Base-by-base conservation (phyloP, 2,888 invertebrate species). In the Panzeria rudis region DNA sequence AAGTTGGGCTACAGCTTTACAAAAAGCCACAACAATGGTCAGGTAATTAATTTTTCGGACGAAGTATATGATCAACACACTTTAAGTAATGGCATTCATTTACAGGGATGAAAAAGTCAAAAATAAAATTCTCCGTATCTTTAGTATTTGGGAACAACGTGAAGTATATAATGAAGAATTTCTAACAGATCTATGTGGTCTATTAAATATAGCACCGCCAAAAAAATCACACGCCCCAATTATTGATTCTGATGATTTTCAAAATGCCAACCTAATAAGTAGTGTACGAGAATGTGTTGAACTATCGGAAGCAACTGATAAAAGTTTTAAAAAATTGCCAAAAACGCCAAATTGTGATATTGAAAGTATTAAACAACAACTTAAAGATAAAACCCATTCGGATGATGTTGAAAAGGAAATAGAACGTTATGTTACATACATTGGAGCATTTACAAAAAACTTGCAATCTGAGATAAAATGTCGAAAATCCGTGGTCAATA, bases 111-210 rank as follows among this genome's bases (percentile, higher is more conserved):
- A 97, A 86, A 96, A 96, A 91, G 97, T 98, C 1, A 96, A 97
- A 88, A 94, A 95, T 84, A 96, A 97, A 91, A 96, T 98, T 73
- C 93, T 96, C 73, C 94, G 98, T 83, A 98, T 99, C 89, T 97
- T 99, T 91, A 97, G 97, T 91, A 98, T 99, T 88, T 99, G 99
- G 99, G 97, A 97, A 91, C 97, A 99, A 90, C 94, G 98, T 87
- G 96, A 95, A 61, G 96, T 98, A 20, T 99, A 98, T 91, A 97
- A 96, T 92, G 96, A 97, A 89, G 97, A 97, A 89, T 98, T 97
- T 90, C 94, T 98, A 32, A 95, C 96, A 15, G 98, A 98, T 93
- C 93, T 98, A 32, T 95, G 96, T 54, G 97, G 97, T 5, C 93
- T 98, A 76, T 94, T 98, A 41, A 97, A 96, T 88, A 96, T 96